Conservation (phyloP, 2,113 vertebrate species). For the Hippopotamus amphibius region DNA sequence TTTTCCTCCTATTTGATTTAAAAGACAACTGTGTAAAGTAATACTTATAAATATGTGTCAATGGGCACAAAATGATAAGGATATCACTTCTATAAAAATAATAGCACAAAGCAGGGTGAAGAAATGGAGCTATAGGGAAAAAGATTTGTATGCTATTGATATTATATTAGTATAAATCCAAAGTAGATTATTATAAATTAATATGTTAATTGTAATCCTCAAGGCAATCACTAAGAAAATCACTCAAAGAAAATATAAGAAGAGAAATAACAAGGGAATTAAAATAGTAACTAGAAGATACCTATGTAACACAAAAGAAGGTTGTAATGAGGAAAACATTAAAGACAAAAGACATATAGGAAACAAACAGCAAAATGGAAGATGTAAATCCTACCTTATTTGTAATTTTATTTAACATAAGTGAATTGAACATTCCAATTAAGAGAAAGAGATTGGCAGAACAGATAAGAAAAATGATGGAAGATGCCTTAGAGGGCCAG, state of each 20-base stretch:
- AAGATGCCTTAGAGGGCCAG: too few species aligned
- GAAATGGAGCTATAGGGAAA: background rate
- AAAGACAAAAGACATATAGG: background rate
- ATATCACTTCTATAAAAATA: background rate
- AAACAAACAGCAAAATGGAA: conserved; percentile 5
- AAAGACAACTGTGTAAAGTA: background rate
- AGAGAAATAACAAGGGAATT: background rate
- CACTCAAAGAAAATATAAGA: background rate
- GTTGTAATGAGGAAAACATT: background rate
- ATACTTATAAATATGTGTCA: background rate
- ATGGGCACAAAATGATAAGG: background rate
- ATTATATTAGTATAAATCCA: background rate
- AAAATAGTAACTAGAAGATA: background rate
- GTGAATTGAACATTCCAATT: background rate
- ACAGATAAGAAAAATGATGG: too few species aligned
- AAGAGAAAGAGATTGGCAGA: background rate
- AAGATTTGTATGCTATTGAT: background rate
- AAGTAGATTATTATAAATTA: background rate
- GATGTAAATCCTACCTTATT: background rate
- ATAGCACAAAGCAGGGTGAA: background rate
- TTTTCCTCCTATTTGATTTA: background rate
- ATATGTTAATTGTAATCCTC: background rate
- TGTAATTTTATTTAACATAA: conserved; percentile 17
- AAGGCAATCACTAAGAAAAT: background rate
- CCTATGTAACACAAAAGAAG: background rate